Evolutionary conservation across 2,113 vertebrate genomes (phyloP).

Genomic region (Chascanopsetta lugubris): DNA sequence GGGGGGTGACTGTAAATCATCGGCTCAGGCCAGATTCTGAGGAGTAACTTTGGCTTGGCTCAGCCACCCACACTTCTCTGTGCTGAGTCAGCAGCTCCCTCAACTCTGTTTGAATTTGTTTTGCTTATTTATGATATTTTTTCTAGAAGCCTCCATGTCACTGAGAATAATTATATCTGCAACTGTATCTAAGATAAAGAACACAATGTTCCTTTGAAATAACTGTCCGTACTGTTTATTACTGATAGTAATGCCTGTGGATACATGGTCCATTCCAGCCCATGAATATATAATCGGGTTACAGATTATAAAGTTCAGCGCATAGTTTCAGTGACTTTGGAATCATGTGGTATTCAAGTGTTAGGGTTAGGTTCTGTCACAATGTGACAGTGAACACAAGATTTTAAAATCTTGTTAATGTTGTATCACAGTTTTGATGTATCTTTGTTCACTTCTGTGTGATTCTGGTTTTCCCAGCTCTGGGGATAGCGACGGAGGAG

Average conservation of each 20-base stretch:
- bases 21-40: not conserved
- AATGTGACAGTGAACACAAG: too few relatives aligned
- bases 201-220: too few relatives aligned
- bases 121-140: not conserved
- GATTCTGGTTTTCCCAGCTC: conserved; percentile 71
- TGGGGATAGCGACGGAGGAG: conserved; percentile 82
- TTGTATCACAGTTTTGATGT: not conserved
- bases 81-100: not conserved
- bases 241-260: too few relatives aligned
- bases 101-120: not conserved
- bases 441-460: not conserved
- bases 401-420: too few relatives aligned
- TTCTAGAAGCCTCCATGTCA: too few relatives aligned
- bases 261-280: not conserved
- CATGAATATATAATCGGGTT: not conserved
- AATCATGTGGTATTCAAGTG: not conserved
- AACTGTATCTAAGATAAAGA: too few relatives aligned
- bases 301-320: not conserved
- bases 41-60: not conserved
- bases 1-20: too few relatives aligned
- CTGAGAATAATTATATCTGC: too few relatives aligned
- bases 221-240: too few relatives aligned
- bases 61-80: not conserved
- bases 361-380: too few relatives aligned
- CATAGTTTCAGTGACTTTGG: not conserved